phyloP scores from a whole-genome alignment of 1,140 invertebrate genomes.

The Cotesia glomerata region DNA sequence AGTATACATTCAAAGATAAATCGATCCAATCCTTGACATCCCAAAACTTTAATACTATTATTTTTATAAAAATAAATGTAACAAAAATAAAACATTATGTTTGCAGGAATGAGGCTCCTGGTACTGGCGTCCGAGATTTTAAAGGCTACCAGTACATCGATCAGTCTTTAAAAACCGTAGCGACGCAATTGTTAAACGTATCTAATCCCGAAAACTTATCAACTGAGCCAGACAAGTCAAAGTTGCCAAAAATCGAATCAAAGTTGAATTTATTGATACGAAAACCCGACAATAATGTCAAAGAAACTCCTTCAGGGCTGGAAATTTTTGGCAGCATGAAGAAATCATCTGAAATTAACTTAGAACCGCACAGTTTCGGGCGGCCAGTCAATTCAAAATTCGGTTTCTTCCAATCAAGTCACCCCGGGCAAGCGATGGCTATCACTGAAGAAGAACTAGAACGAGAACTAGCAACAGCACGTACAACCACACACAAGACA shows the following conservation, averaged over 20 bases:
- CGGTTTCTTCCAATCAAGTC: conserved; percentile 55
- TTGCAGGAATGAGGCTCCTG: conserved; percentile 30
- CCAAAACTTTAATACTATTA: neutral
- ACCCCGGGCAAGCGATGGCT: conserved; percentile 61
- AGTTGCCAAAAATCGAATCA: conserved; percentile 22
- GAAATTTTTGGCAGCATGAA: conserved; percentile 19
- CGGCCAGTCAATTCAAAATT: conserved; percentile 59
- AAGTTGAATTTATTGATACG: conserved; percentile 25
- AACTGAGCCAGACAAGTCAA: neutral
- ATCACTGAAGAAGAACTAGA: conserved; percentile 60
- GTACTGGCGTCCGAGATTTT: conserved; percentile 31
- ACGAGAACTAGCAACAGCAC: conserved; percentile 47
- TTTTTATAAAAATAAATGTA: neutral
- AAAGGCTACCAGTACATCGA: conserved; percentile 57
- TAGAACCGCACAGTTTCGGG: conserved; percentile 40
- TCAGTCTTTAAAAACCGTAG: conserved; percentile 55
- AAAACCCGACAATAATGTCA: neutral
- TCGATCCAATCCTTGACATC: too few relatives aligned
- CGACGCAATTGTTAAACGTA: conserved; percentile 57
- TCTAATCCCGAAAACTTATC: conserved; percentile 38
- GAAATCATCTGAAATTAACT: conserved; percentile 27
- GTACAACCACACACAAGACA: conserved; percentile 54
- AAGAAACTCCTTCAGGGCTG: neutral
- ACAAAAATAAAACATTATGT: conserved; percentile 10
- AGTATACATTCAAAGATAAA: neutral